phyloP scores from a whole-genome alignment of 2,797 vertebrate genomes.

The Crocidura indochinensis region DNA sequence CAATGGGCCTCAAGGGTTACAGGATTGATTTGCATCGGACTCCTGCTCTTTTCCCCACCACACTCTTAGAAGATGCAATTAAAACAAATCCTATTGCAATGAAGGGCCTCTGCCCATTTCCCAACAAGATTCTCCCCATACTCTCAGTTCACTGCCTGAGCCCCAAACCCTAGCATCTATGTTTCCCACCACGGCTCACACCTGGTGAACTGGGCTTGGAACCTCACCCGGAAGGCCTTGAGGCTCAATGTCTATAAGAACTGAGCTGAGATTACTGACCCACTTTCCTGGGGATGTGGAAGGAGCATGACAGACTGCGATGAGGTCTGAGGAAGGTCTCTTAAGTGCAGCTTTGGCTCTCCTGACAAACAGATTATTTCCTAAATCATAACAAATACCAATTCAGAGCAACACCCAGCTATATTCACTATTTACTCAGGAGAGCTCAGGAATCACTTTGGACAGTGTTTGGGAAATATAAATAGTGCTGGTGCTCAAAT shows the following conservation, averaged over 20 bases:
- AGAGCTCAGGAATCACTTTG: too few species aligned
- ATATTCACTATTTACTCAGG: too few species aligned
- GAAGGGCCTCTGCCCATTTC: neutral
- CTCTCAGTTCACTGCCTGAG: neutral
- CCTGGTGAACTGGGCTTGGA: neutral
- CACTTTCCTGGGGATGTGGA: neutral
- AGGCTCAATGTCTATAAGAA: neutral
- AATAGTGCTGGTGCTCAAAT: too few species aligned
- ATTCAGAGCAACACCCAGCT: too few species aligned
- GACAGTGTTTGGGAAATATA: too few species aligned
- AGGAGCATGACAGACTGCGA: neutral
- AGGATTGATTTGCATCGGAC: conserved; percentile 12
- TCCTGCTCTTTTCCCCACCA: neutral
- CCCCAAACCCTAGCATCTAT: neutral
- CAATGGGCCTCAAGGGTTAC: neutral
- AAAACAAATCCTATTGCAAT: neutral
- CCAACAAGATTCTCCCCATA: neutral
- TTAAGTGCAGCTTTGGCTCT: neutral
- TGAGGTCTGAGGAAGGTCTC: neutral
- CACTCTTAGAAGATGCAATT: neutral
- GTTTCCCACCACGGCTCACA: neutral
- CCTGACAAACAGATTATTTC: neutral
- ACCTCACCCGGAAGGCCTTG: neutral
- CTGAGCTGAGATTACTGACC: neutral
- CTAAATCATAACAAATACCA: too few species aligned